Evolutionary conservation across 2,113 vertebrate species (phyloP), one percentile per base, ranked within the genome.

Genomic region (Lepisosteus osseus): DNA sequence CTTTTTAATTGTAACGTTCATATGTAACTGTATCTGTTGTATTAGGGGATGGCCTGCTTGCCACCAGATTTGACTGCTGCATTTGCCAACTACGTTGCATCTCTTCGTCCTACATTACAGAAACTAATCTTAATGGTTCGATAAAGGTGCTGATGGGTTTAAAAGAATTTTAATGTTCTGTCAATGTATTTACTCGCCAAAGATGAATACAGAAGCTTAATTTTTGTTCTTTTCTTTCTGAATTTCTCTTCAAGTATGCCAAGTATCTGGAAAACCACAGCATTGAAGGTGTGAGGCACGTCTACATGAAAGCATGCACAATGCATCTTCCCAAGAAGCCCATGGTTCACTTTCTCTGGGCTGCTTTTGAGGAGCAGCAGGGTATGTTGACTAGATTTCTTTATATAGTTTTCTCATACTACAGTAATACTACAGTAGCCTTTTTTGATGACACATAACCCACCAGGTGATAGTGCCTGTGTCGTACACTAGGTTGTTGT

Each of bases 101-200:
- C 97, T 96, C 96, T 97, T 95, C 96, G 96, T 96, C 96, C 96
- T 97, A 97, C 97, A 96, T 99, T 99, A 98, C 96, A 98, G 96
- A 99, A 96, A 94, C 96, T 99, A 98, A 96, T 98, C 97, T 99
- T 92, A 98, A 96, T 99, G 97, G 95, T 98, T 98, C 96, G 95
- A 98, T 97, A 95, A 99, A 99, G 97, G 97, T 99, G 97, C 97
- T 97, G 97, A 95, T 97, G 97, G 97, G 96, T 99, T 99, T 98
- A 97, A 97, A 96, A 98, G 95, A 97, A 97, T 97, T 98, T 95
- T 95, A 96, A 94, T 94, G 93, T 96, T 96, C 96, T 96, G 95
- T 94, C 94, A 89, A 92, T 95, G 95, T 92, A 94, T 92, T 93
- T 91, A 91, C 89, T 86, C 86, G 71, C 86, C 74, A 84, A 72